Evolutionary conservation across 1,140 invertebrate genomes (phyloP), one percentile per base, ranked within the genome.

Genomic region (Maniola jurtina): DNA sequence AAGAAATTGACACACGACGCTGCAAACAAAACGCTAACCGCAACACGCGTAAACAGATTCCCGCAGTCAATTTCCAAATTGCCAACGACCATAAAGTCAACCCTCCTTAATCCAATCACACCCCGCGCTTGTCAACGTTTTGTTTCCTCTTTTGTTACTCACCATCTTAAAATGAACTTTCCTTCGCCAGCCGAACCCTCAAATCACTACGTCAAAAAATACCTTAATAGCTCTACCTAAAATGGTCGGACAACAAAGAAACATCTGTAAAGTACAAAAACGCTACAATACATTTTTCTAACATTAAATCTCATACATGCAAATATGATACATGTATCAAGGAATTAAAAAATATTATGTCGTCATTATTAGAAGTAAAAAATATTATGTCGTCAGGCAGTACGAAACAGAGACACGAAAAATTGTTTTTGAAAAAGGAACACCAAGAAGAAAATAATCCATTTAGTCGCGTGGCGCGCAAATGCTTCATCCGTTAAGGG

Each of bases 51-150:
- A 90, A 88, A 87, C 88, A 89, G 84, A 90, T 88, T 84, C 73
- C 81, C 63, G 66, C 80, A 89, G 84, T 87, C 86, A 90, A 90
- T 90, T 85, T 90, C 77, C 78, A 90, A 90, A 90, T 87, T 86
- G 88, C 81, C 73, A 68, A 75, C 80, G 77, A 86, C 79, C 78
- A 84, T 89, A 86, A 88, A 87, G 81, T 85, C 81, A 87, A 88
- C 87, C 88, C 88, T 84, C 84, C 84, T 80, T 90, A 88, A 90
- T 88, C 80, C 86, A 79, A 88, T 90, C 86, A 81, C 82, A 86
- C 83, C 83, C 83, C 70, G 77, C 75, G 76, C 83, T 83, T 88
- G 85, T 88, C 85, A 88, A 87, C 88, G 80, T 88, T 90, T 90
- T 88, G 86, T 88, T 88, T 81, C 75, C 71, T 81, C 67, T 81